Evolutionary conservation across 2,888 invertebrate species (phyloP), one percentile per base, ranked within the genome.

Genomic region (Thereva nobilitata): DNA sequence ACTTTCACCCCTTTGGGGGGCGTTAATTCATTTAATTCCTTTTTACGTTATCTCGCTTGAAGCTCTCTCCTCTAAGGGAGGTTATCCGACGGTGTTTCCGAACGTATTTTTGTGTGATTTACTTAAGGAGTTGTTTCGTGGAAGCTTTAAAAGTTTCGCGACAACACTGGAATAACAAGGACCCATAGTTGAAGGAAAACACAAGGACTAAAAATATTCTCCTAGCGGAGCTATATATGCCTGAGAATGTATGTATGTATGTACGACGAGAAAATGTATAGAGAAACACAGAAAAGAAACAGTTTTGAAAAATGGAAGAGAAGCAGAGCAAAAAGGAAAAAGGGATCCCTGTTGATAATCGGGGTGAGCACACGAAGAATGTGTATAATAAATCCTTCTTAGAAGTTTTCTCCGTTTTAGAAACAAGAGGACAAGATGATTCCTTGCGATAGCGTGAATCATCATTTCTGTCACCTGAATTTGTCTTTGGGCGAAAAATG

Each of bases 371-470:
- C 40, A 61, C 61, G 40, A 61, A 49, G 61, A 61, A 61, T 50
- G 50, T 61, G 61, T 41, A 61, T 50, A 40, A 61, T 61, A 61
- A 61, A 61, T 61, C 61, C 61, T 61, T 61, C 61, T 61, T 50
- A 50, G 35, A 38, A 61, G 50, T 50, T 23, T 61, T 61, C 50
- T 50, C 50, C 41, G 50, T 50, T 49, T 61, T 50, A 50, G 41
- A 50, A 41, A 50, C 23, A 61, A 49, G 41, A 40, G 61, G 50
- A 61, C 61, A 50, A 61, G 61, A 61, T 61, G 49, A 61, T 23
- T 61, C 61, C 50, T 40, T n/a, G 61, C 61, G 50, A 61, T 61
- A 61, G 61, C 61, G 50, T 50, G 23, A 61, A 42, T 41, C 61
- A 61, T 61, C 49, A 61, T 49, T 61, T 61, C 50, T 61, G 23